Evolutionary conservation across 1,140 invertebrate genomes (phyloP), one percentile per base, ranked within the genome.

Genomic region (Penaeus japonicus): DNA sequence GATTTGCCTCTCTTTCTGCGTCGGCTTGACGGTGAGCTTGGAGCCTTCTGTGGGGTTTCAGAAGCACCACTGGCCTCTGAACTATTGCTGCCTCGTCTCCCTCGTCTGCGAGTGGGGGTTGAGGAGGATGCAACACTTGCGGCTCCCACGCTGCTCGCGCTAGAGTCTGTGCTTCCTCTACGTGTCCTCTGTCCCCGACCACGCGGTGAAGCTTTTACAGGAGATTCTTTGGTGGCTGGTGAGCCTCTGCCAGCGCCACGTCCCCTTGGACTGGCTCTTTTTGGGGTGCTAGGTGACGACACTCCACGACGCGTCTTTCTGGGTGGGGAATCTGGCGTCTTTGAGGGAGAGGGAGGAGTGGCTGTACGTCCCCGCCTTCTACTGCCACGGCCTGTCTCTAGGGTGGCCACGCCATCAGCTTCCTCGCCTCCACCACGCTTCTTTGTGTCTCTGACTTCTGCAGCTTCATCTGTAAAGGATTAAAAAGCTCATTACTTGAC

Each of bases 141-240:
- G 59, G 30, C 62, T 12, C 81, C 81, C 32, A 85, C 75, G 59
- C 75, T 85, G 55, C 84, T 85, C 24, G 73, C 84, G 24, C 70
- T 78, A 59, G 84, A 85, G n/a, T 85, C 84, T 59, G 84, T 85
- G 35, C 84, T 85, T n/a, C 73, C 73, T 20, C 84, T 54, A 20
- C 65, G 70, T 59, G 17, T 85, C 55, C 84, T 59, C 18, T 30
- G 70, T 20, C 70, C 84, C 35, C 81, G 59, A 18, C 73, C 73
- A 57, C 84, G 77, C 4, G 84, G 84, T 18, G 84, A 78, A 30
- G 59, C 32, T 24, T 65, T 85, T 27, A 54, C 55, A 27, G 75
- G 73, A 79, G 54, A 18, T 54, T n/a, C 15, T 30, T 55, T n/a
- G 75, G 17, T 57, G 3, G 47, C 54, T 35, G 55, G 32, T 39